Conservation (phyloP, 2,113 vertebrate species). For the Xiphophorus couchianus region DNA sequence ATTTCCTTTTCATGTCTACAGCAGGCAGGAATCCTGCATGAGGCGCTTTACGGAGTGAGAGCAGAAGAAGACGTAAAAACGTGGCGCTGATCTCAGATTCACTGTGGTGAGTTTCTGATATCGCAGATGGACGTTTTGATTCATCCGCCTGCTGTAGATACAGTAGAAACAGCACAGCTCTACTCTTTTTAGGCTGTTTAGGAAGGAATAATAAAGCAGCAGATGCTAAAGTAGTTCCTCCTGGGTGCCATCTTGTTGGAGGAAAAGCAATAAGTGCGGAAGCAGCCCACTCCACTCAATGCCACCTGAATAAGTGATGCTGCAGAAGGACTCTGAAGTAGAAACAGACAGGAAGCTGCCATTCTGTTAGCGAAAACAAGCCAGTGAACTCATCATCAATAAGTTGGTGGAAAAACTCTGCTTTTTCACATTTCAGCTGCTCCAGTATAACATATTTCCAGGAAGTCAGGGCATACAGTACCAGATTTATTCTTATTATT, state of each 20-base stretch:
- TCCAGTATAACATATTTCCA: not conserved
- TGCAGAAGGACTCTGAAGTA: not conserved
- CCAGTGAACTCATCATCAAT: not conserved
- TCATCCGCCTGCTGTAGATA: constrained; percentile 11
- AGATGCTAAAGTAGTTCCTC: not conserved
- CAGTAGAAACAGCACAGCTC: constrained; percentile 2
- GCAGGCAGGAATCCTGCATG: constrained; percentile 46
- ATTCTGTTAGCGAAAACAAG: not conserved
- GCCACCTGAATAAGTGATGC: constrained; percentile 8
- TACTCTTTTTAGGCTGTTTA: not conserved
- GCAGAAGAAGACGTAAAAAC: constrained; percentile 7
- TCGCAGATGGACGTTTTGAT: constrained; percentile 10
- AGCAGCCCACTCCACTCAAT: not conserved
- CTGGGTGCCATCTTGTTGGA: not conserved
- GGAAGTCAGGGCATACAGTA: not conserved
- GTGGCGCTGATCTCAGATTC: constrained; percentile 14
- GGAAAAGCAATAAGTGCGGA: not conserved
- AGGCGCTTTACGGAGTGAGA: constrained; percentile 20
- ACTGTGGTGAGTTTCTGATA: constrained; percentile 11
- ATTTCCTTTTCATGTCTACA: constrained; percentile 36
- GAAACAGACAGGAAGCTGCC: constrained; percentile 1
- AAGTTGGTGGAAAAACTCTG: not conserved
- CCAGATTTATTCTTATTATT: not conserved
- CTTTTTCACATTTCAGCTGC: too few species aligned
- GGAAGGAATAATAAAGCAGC: not conserved